Percentiles rank a stretch among this genome's conserved stretches.
Evolutionary conservation across 2,888 invertebrate species (phyloP).

Genomic region (Ichneumon xanthorius): DNA sequence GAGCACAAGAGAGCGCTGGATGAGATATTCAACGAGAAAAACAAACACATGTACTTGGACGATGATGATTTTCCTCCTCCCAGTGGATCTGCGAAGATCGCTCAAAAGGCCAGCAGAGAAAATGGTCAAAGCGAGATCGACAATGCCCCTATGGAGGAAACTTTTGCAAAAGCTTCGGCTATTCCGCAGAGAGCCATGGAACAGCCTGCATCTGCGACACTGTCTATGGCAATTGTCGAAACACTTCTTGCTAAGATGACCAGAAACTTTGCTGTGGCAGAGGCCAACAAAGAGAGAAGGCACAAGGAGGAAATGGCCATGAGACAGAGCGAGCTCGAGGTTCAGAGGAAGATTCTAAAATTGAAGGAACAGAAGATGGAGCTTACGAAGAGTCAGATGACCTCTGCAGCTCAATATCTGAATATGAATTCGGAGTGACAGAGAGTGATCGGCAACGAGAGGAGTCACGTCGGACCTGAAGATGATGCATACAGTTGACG

Average conservation of each 20-base stretch:
- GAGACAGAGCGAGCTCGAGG: constrained; percentile 74
- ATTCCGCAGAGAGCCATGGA: constrained; percentile 14
- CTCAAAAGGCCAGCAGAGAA: constrained; percentile 29
- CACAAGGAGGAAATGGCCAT: constrained; percentile 76
- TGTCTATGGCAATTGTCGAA: constrained; percentile 45
- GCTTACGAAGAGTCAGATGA: constrained; percentile 72
- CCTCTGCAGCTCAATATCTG: constrained; percentile 71
- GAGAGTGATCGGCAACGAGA: neutral
- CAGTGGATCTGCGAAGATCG: constrained; percentile 63
- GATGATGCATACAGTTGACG: neutral
- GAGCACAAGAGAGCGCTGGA: constrained; percentile 81
- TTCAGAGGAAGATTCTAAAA: constrained; percentile 74
- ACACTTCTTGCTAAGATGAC: constrained; percentile 71
- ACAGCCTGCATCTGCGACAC: neutral
- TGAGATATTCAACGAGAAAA: constrained; percentile 80
- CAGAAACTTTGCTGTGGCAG: constrained; percentile 72
- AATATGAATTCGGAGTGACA: constrained; percentile 35
- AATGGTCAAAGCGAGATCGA: neutral
- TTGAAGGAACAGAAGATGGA: constrained; percentile 77
- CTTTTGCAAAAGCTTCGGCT: neutral
- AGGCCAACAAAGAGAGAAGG: constrained; percentile 76
- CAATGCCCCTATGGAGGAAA: constrained; percentile 49
- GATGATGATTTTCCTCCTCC: constrained; percentile 72
- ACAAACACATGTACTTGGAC: constrained; percentile 73
- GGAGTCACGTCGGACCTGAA: neutral